A percentile compares a stretch with the other conserved stretches of the same genome.
phyloP scores from a whole-genome alignment of 2,113 vertebrate species.

The Barnardius zonarius region DNA sequence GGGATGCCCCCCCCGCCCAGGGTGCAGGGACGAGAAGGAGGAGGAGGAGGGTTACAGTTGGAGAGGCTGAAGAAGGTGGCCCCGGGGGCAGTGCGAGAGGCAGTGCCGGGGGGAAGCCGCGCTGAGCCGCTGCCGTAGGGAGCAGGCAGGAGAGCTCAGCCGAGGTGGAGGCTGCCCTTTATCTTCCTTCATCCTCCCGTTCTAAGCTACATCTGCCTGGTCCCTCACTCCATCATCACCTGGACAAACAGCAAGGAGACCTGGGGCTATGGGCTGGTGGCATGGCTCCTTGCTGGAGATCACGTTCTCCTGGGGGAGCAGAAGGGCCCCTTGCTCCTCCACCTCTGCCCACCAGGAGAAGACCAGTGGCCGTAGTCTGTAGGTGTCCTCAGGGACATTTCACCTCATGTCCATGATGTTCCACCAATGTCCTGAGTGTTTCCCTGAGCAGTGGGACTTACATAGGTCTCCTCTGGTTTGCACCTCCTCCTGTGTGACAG shows the following conservation, averaged over 20 bases:
- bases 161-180: not conserved
- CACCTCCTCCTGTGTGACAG: not conserved
- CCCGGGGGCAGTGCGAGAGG: not conserved
- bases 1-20: not conserved
- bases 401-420: not conserved
- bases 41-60: not conserved
- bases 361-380: not conserved
- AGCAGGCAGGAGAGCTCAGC: not conserved
- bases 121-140: not conserved
- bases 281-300: not conserved
- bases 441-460: not conserved
- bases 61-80: not conserved
- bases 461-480: not conserved
- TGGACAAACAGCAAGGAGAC: not conserved
- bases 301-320: rapidly evolving
- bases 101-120: not conserved
- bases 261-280: not conserved
- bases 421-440: not conserved
- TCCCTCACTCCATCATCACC: not conserved
- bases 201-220: not conserved
- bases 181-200: not conserved
- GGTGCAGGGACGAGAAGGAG: no score
- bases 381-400: not conserved
- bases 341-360: not conserved
- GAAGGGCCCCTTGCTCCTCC: not conserved